Evolutionary conservation across 1,140 invertebrate species (phyloP).

Genomic region (Pseudomyrmex gracilis): DNA sequence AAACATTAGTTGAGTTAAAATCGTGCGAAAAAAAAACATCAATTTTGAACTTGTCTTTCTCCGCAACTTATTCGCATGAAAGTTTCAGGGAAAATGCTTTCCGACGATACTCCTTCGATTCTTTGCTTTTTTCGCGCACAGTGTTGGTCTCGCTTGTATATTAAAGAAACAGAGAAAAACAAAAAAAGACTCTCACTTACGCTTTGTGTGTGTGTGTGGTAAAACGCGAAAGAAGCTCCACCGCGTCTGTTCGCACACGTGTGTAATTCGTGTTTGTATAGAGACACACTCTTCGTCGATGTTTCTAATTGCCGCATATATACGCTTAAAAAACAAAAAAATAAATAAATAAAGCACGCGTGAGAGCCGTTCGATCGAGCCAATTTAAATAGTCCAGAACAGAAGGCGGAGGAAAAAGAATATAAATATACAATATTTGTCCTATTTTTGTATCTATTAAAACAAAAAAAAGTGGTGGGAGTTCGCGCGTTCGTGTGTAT

Average conservation of each 20-base stretch:
- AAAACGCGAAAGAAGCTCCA: slow-evolving; percentile 43
- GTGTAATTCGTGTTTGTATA: slow-evolving; percentile 55
- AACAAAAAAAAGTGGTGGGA: not conserved
- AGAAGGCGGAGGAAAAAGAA: slow-evolving; percentile 7
- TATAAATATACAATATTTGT: slow-evolving; percentile 43
- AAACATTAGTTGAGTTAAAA: slow-evolving; percentile 5
- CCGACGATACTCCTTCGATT: not conserved
- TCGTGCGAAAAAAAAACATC: not conserved
- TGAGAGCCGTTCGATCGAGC: slow-evolving; percentile 52
- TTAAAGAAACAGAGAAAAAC: slow-evolving; percentile 2
- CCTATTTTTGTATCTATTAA: slow-evolving; percentile 63
- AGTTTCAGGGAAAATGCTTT: not conserved
- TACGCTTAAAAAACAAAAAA: slow-evolving; percentile 53
- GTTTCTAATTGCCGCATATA: slow-evolving; percentile 66
- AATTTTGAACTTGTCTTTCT: not conserved
- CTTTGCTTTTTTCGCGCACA: not conserved
- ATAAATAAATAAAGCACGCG: slow-evolving; percentile 20
- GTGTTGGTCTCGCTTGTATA: slow-evolving; percentile 15
- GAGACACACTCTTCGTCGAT: slow-evolving; percentile 55
- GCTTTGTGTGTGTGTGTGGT: not conserved
- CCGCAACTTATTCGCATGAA: slow-evolving; percentile 4
- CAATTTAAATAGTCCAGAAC: slow-evolving; percentile 35
- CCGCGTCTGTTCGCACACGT: slow-evolving; percentile 12
- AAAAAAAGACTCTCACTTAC: slow-evolving; percentile 49
- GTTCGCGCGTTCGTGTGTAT: too few relatives aligned